Evolutionary conservation across 2,888 invertebrate species (phyloP).

Genomic region (Callyntrura guangdongensis): DNA sequence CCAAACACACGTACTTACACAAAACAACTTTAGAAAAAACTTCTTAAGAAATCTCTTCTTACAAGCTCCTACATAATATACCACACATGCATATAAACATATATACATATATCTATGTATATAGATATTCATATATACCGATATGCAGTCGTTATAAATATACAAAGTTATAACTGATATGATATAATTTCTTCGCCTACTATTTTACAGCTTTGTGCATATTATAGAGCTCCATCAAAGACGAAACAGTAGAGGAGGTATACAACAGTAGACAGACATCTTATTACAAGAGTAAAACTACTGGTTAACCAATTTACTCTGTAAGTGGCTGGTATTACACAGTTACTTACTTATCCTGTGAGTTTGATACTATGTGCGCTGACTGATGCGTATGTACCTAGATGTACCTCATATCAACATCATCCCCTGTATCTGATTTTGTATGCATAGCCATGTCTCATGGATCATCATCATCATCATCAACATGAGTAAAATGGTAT

Average conservation of each 20-base stretch:
- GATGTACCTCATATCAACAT: neutral
- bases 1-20: constrained; percentile 81
- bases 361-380: constrained; percentile 29
- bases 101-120: neutral
- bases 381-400: neutral
- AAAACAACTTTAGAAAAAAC: constrained; percentile 78
- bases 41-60: constrained; percentile 79
- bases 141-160: neutral
- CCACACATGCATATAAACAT: constrained; percentile 18
- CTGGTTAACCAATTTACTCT: constrained; percentile 79
- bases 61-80: constrained; percentile 56
- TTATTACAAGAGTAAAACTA: constrained; percentile 77
- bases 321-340: constrained; percentile 77
- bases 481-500: constrained; percentile 56
- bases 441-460: constrained; percentile 74
- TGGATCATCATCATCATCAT: constrained; percentile 69
- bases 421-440: constrained; percentile 56
- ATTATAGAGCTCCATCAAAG: constrained; percentile 10
- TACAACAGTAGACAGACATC: constrained; percentile 73
- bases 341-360: constrained; percentile 73
- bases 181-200: constrained; percentile 65
- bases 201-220: constrained; percentile 45
- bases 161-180: constrained; percentile 33
- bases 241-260: constrained; percentile 51
- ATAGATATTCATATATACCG: neutral